Conservation (phyloP, 2,113 vertebrate species). For the Tautogolabrus adspersus region DNA sequence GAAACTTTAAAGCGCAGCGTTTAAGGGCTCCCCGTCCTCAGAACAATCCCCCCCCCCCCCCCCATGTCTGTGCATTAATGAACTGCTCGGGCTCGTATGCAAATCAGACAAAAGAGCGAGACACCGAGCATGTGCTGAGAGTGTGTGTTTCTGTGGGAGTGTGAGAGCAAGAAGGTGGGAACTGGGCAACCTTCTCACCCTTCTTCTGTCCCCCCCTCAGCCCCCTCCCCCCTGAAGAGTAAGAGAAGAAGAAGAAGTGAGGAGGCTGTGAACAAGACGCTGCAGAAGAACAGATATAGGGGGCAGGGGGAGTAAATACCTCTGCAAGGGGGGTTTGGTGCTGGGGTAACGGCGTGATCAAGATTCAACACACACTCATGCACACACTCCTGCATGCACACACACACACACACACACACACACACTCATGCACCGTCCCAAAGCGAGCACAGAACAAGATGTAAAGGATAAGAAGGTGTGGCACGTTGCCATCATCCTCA, state of each 20-base stretch:
- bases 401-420: slow-evolving; percentile 28
- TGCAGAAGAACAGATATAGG: slow-evolving; percentile 62
- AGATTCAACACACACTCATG: slow-evolving; percentile 63
- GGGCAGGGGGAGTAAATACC: slow-evolving; percentile 66
- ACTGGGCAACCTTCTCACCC: slow-evolving; percentile 84
- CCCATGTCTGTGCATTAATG: slow-evolving; percentile 75
- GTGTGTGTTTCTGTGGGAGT: slow-evolving; percentile 66
- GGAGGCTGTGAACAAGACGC: slow-evolving; percentile 65
- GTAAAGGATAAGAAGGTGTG: slow-evolving; percentile 65
- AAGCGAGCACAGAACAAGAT: slow-evolving; percentile 58
- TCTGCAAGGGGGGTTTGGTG: slow-evolving; percentile 51
- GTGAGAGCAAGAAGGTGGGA: slow-evolving; percentile 80
- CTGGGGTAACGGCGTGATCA: slow-evolving; percentile 68
- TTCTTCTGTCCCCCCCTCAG: slow-evolving; percentile 60
- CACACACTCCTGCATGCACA: slow-evolving; percentile 32
- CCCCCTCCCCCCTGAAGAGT: slow-evolving; percentile 44
- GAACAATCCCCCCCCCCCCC: slow-evolving; percentile 65
- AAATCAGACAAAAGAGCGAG: slow-evolving; percentile 65
- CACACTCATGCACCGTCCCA: slow-evolving; percentile 44
- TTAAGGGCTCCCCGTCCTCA: slow-evolving; percentile 44
- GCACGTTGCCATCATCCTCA: slow-evolving; percentile 71
- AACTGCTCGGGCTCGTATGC: slow-evolving; percentile 68
- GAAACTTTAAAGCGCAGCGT: slow-evolving; percentile 47
- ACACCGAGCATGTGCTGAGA: slow-evolving; percentile 60
- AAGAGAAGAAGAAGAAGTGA: slow-evolving; percentile 63